Conservation (phyloP, 2,113 vertebrate genomes). For the Carettochelys insculpta region DNA sequence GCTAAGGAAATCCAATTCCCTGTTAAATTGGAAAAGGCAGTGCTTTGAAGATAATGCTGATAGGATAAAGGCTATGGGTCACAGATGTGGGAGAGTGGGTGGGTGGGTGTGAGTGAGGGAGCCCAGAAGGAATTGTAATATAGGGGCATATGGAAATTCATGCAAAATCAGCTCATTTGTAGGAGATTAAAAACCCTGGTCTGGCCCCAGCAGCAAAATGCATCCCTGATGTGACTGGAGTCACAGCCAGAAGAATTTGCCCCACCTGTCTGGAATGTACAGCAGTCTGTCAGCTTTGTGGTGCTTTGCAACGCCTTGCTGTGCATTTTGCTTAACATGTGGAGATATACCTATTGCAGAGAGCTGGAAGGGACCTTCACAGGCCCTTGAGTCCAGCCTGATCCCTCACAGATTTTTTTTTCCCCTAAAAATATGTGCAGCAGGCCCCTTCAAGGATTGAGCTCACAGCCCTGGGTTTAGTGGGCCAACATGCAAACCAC, state of each 20-base stretch:
- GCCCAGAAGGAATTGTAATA: rapidly evolving
- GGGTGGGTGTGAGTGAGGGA: neutral
- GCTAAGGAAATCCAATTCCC: neutral
- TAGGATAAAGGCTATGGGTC: neutral
- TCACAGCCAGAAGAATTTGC: rapidly evolving
- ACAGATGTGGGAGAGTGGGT: neutral
- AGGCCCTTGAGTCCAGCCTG: too few relatives aligned
- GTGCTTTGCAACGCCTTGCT: neutral
- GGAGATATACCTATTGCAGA: too few relatives aligned
- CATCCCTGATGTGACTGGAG: neutral
- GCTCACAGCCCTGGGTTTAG: too few relatives aligned
- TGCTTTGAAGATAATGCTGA: neutral
- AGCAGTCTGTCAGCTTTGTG: neutral
- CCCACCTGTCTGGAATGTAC: rapidly evolving
- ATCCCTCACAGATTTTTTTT: too few relatives aligned
- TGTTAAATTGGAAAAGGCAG: neutral
- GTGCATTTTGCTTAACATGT: neutral
- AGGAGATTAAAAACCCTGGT: neutral
- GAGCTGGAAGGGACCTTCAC: too few relatives aligned
- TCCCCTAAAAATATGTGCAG: too few relatives aligned
- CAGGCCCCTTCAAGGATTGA: too few relatives aligned
- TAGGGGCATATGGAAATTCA: neutral
- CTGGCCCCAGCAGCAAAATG: neutral
- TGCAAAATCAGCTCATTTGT: neutral
- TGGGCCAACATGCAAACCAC: too few relatives aligned